Conservation (phyloP, 2,113 vertebrate species). For the Serinus canaria region DNA sequence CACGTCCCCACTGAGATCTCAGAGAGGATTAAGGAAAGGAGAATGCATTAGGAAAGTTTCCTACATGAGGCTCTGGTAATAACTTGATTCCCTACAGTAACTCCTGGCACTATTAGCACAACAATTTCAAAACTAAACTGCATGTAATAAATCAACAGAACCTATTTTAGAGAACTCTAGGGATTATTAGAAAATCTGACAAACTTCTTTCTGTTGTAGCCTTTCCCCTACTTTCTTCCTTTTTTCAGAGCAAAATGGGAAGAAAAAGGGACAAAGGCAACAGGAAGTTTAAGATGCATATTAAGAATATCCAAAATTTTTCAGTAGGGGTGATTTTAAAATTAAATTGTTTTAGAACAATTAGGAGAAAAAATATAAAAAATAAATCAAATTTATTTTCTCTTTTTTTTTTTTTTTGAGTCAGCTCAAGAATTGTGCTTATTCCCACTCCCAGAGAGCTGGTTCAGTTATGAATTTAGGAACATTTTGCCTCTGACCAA, state of each 20-base stretch:
- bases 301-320: background rate
- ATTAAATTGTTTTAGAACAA: conserved; percentile 8
- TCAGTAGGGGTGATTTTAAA: background rate
- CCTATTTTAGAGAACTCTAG: background rate
- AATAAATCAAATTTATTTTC: background rate
- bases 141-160: background rate
- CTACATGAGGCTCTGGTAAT: background rate
- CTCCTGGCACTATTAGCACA: background rate
- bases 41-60: background rate
- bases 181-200: background rate
- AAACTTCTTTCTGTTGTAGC: background rate
- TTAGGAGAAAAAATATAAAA: background rate
- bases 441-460: background rate
- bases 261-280: background rate
- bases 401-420: background rate
- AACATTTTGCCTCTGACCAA: background rate
- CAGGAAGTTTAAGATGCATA: background rate
- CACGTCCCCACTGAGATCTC: background rate
- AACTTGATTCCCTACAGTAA: background rate
- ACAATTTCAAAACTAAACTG: background rate
- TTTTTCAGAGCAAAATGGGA: background rate
- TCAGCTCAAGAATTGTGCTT: background rate
- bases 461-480: background rate
- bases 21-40: background rate
- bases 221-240: background rate